phyloP scores from a whole-genome alignment of 2,113 vertebrate genomes.

The Nannobrachium achirus region DNA sequence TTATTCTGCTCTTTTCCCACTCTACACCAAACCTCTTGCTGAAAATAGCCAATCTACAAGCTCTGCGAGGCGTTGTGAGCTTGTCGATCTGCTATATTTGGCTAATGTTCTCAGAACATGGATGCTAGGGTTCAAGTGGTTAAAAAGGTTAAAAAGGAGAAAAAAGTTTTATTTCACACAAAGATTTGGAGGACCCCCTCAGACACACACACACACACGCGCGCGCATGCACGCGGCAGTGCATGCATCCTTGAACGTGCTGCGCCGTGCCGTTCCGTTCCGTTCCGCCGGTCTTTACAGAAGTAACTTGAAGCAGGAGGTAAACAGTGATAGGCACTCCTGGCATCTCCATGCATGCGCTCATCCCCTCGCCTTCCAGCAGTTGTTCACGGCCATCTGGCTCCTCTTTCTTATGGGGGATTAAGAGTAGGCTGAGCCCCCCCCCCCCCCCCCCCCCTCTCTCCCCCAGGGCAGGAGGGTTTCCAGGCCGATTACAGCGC shows the following conservation, averaged over 20 bases:
- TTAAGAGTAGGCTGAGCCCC: constrained; percentile 77
- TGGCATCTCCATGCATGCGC: constrained; percentile 68
- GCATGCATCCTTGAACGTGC: constrained; percentile 13
- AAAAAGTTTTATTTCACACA: no score
- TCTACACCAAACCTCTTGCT: no score
- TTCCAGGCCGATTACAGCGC: constrained; percentile 73
- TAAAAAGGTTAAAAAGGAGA: no score
- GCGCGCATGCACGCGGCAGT: background rate
- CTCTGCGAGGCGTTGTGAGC: no score
- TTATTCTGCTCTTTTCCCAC: no score
- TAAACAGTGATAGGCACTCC: constrained; percentile 69
- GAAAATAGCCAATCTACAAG: no score
- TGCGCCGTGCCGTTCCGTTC: constrained; percentile 39
- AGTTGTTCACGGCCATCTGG: constrained; percentile 86
- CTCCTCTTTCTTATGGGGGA: constrained; percentile 81
- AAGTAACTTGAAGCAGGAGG: constrained; percentile 76
- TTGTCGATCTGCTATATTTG: no score
- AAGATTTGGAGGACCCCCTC: no score
- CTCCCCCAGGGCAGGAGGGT: constrained; percentile 56
- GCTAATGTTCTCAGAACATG: no score
- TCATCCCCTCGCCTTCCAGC: constrained; percentile 68
- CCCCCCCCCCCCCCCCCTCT: constrained; percentile 11
- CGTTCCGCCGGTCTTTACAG: constrained; percentile 36
- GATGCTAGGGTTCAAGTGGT: no score
- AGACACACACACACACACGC: constrained; percentile 10